Percentiles rank a stretch among this genome's conserved stretches.
Evolutionary conservation across 2,888 invertebrate species (phyloP).

Genomic region (Nipponacmea schrenckii): DNA sequence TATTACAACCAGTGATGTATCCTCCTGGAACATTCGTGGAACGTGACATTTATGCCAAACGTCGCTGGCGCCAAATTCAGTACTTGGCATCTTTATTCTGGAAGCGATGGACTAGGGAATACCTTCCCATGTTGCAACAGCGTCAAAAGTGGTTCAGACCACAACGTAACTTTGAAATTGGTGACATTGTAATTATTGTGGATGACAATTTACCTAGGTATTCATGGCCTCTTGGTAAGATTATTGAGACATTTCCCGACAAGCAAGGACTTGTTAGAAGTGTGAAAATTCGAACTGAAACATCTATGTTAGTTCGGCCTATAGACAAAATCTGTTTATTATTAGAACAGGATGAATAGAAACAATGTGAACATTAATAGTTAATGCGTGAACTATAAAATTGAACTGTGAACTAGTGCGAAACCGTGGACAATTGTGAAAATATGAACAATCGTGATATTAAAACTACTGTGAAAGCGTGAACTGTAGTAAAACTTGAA

Average conservation of each 20-base stretch:
- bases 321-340: background rate
- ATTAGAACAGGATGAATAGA: no score
- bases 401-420: no score
- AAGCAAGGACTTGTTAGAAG: slow-evolving; percentile 16
- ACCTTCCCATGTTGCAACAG: slow-evolving; percentile 14
- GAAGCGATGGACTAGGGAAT: slow-evolving; percentile 19
- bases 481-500: no score
- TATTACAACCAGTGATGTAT: slow-evolving; percentile 11
- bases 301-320: background rate
- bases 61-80: slow-evolving; percentile 9
- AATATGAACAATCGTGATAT: no score
- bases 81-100: slow-evolving; percentile 24
- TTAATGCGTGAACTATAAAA: no score
- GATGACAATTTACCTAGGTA: slow-evolving; percentile 10
- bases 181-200: slow-evolving; percentile 17
- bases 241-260: slow-evolving; percentile 6
- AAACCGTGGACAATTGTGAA: no score
- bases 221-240: slow-evolving; percentile 14
- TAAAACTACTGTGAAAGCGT: no score
- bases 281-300: slow-evolving; percentile 8
- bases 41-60: background rate
- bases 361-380: no score
- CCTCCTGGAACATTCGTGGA: slow-evolving; percentile 10
- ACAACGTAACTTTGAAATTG: background rate
- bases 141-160: slow-evolving; percentile 16